Base-by-base conservation (phyloP, 2,888 invertebrate species). In the Willowsia nigromaculata region DNA sequence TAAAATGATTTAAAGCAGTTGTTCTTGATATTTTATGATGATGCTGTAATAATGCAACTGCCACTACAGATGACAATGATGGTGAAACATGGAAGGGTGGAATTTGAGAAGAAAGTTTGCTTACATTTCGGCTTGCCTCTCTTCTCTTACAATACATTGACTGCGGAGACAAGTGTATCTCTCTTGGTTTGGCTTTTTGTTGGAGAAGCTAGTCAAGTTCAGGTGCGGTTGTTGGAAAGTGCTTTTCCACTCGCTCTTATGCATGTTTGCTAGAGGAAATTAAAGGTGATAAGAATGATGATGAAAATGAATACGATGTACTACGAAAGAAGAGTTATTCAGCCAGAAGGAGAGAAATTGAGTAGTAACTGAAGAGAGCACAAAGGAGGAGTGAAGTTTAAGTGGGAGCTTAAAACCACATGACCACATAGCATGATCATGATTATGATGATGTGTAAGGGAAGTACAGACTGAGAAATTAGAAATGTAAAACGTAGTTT, bases 191-290 rank as follows among this genome's bases (percentile, higher is more conserved):
- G 37, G 71, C 50, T 83, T 68, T 71, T 59, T 59, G 59, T 40
- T 65, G 43, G 62, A 62, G 56, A 85, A 85, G 71, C 59, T 59
- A 85, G 84, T 85, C 80, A 86, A 80, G 86, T 86, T 86, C 86
- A 86, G 86, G 86, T 86, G 86, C 30, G 86, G 85, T 85, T 47
- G 59, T 78, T 53, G 76, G 76, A 78, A 53, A 78, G 76, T 18
- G 53, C 76, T 78, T 81, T 22, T 22, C 22, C 40, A 53, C 43
- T 22, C 25, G 25, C 25, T 74, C 15, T 59, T 53, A 18, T 22
- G 2, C 30, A 80, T 80, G 56, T 11, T 53, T 40, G 6, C 22
- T 68, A 40, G 62, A 30, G 68, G 53, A 50, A 53, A 50, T 53
- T 78, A 53, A 50, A 47, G 47, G 30, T 74, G 27, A 22, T 74